Conservation (phyloP, 2,797 vertebrate species). For the Poeciliopsis gracilis region DNA sequence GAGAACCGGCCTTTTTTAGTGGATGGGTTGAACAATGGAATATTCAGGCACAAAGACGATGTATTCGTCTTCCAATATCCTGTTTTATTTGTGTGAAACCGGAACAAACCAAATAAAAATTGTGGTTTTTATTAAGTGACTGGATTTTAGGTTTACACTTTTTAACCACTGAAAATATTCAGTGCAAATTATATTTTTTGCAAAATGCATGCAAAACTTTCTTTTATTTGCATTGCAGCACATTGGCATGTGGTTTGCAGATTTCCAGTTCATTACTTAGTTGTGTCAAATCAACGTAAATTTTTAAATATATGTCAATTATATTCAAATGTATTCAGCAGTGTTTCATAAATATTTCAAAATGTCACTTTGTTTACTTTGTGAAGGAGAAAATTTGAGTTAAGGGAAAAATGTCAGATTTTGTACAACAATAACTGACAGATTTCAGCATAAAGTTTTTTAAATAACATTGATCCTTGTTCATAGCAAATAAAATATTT, state of each 20-base stretch:
- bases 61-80: neutral
- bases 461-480: neutral
- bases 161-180: neutral
- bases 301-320: neutral
- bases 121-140: neutral
- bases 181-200: neutral
- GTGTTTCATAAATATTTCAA: neutral
- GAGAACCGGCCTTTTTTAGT: constrained; percentile 40
- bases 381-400: neutral
- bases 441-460: neutral
- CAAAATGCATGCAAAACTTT: neutral
- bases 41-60: constrained; percentile 43
- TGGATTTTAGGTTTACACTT: neutral
- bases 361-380: neutral
- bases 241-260: neutral
- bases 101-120: neutral
- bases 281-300: neutral
- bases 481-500: neutral
- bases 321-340: neutral
- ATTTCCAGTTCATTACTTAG: neutral
- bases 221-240: neutral
- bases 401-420: neutral
- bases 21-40: constrained; percentile 41
- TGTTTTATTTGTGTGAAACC: neutral
- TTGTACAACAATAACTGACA: neutral